Evolutionary conservation across 2,888 invertebrate species (phyloP).

Genomic region (Noctua janthe): DNA sequence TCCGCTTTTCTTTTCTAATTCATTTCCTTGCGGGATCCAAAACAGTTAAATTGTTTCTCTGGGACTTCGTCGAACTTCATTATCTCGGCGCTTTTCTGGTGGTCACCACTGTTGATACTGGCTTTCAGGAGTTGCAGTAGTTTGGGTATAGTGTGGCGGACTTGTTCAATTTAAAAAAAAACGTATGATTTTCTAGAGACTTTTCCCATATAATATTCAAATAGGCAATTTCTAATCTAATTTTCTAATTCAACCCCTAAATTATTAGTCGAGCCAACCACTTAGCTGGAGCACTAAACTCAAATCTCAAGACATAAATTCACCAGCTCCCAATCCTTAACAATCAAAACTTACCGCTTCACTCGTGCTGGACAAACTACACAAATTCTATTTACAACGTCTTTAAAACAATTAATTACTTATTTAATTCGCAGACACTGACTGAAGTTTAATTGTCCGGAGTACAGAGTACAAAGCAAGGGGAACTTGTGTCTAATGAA

Average conservation of each 20-base stretch:
- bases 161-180: too few species aligned
- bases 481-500: constrained; percentile 66
- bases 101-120: too few species aligned
- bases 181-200: too few species aligned
- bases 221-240: not conserved
- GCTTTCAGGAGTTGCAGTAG: too few species aligned
- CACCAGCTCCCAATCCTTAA: constrained; percentile 1
- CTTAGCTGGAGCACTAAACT: constrained; percentile 23
- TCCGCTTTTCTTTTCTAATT: too few species aligned
- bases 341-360: constrained; percentile 33
- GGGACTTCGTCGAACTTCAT: too few species aligned
- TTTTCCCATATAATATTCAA: too few species aligned
- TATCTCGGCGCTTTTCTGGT: too few species aligned
- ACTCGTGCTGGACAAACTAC: constrained; percentile 33
- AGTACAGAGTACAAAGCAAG: constrained; percentile 65
- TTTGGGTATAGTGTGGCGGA: too few species aligned
- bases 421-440: constrained; percentile 60
- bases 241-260: not conserved
- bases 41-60: too few species aligned
- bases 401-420: constrained; percentile 66
- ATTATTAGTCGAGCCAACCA: constrained; percentile 7
- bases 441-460: constrained; percentile 63
- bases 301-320: constrained; percentile 40
- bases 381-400: constrained; percentile 58
- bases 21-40: too few species aligned